A percentile compares a stretch with the other conserved stretches of the same genome.
Evolutionary conservation across 2,888 invertebrate species (phyloP).

Genomic region (Thereva nobilitata): DNA sequence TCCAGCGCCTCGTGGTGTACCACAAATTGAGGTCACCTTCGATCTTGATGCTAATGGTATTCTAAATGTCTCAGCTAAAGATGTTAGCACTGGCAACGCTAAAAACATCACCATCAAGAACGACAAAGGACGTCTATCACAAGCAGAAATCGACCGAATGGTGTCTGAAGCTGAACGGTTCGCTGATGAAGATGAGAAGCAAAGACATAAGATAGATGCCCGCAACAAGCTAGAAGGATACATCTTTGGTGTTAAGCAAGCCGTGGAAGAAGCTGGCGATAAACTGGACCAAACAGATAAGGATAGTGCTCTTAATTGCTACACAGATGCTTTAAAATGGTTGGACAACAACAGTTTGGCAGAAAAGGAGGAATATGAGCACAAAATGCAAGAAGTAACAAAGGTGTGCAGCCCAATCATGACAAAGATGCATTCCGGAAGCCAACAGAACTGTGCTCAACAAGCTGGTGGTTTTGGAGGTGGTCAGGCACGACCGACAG

Average conservation of each 20-base stretch:
- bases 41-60: conserved; percentile 89
- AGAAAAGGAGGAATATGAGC: conserved; percentile 72
- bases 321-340: conserved; percentile 70
- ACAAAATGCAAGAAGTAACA: conserved; percentile 46
- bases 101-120: conserved; percentile 80
- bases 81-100: conserved; percentile 67
- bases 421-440: conserved; percentile 83
- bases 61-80: conserved; percentile 79
- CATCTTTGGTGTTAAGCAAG: conserved; percentile 71
- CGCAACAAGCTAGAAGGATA: conserved; percentile 75
- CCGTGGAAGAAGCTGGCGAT: conserved; percentile 65
- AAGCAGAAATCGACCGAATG: conserved; percentile 80
- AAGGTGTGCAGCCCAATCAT: conserved; percentile 61
- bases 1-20: conserved; percentile 85
- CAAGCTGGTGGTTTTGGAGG: conserved; percentile 67
- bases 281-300: conserved; percentile 67
- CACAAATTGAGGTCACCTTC: conserved; percentile 81
- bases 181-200: conserved; percentile 72
- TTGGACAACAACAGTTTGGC: conserved; percentile 74
- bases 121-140: conserved; percentile 76
- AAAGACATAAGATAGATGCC: conserved; percentile 68
- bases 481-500: conserved; percentile 58
- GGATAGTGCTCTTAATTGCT: conserved; percentile 67
- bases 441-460: conserved; percentile 66
- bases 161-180: conserved; percentile 72